These are phyloP conservation scores for Rhinella marina DNA, from an alignment of 2,797 vertebrate genomes.

Conservation along the genomic window DNA sequence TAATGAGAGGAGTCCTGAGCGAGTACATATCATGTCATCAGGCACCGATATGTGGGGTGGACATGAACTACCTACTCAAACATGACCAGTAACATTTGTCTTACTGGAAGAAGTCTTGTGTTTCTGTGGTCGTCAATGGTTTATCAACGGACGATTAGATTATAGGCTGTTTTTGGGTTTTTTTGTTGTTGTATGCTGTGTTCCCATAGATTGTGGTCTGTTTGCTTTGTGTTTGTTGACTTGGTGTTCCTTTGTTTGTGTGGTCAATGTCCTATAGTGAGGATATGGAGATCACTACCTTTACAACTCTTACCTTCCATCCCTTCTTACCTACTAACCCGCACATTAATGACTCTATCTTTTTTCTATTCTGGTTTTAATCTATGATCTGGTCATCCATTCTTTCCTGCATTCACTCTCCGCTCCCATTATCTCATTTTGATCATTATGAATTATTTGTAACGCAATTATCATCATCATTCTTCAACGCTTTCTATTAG, in stretches of 20 bases:
- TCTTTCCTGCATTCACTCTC: neutral
- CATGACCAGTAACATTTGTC: too few species aligned
- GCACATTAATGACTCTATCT: neutral
- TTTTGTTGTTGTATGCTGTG: neutral
- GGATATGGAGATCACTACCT: neutral
- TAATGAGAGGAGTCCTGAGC: too few species aligned
- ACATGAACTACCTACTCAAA: too few species aligned
- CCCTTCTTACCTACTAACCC: neutral
- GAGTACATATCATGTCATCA: too few species aligned
- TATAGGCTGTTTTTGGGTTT: neutral
- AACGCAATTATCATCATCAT: neutral
- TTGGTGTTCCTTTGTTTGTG: neutral
- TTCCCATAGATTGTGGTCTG: neutral
- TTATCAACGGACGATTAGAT: neutral
- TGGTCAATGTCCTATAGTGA: neutral
- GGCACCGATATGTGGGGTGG: too few species aligned
- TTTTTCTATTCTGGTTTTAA: conserved; percentile 1
- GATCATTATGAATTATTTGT: neutral
- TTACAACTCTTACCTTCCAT: neutral
- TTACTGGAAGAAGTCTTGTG: neutral
- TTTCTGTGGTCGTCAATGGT: neutral
- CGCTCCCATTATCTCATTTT: neutral
- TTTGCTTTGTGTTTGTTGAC: conserved; percentile 7
- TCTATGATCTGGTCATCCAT: neutral
- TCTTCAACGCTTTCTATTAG: neutral